Conservation (phyloP, 2,888 invertebrate genomes). For the Caradrina clavipalpis region DNA sequence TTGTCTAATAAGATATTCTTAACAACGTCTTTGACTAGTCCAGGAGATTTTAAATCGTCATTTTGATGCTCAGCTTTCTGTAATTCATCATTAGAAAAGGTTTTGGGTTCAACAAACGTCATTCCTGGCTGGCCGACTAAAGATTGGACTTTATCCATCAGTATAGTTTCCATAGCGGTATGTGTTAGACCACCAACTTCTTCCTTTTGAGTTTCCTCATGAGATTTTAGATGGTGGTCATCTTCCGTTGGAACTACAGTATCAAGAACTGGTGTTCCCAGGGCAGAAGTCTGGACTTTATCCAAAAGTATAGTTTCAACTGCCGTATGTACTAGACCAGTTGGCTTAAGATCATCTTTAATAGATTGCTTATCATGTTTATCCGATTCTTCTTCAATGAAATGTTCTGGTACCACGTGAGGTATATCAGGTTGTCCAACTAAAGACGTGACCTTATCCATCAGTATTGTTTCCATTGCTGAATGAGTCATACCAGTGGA, state of each 20-base stretch:
- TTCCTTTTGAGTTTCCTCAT: constrained; percentile 12
- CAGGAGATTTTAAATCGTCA: constrained; percentile 62
- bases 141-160: constrained; percentile 58
- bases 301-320: constrained; percentile 54
- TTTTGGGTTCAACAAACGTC: constrained; percentile 58
- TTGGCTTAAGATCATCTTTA: constrained; percentile 53
- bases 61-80: constrained; percentile 35
- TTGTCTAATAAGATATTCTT: constrained; percentile 89
- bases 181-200: constrained; percentile 36
- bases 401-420: constrained; percentile 36
- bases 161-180: constrained; percentile 50
- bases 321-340: constrained; percentile 63
- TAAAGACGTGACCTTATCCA: constrained; percentile 83
- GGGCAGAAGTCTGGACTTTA: constrained; percentile 38
- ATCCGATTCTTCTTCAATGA: constrained; percentile 21
- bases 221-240: background rate
- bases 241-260: constrained; percentile 29
- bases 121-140: constrained; percentile 55
- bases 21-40: constrained; percentile 84
- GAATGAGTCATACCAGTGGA: constrained; percentile 81
- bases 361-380: constrained; percentile 19
- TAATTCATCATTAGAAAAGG: constrained; percentile 49
- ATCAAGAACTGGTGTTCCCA: constrained; percentile 28
- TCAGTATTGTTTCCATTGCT: constrained; percentile 88
- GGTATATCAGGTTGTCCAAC: constrained; percentile 34